A percentile compares a stretch with the other conserved stretches of the same genome.
Conservation (phyloP, 2,888 invertebrate genomes). For the Empis stercorea region DNA sequence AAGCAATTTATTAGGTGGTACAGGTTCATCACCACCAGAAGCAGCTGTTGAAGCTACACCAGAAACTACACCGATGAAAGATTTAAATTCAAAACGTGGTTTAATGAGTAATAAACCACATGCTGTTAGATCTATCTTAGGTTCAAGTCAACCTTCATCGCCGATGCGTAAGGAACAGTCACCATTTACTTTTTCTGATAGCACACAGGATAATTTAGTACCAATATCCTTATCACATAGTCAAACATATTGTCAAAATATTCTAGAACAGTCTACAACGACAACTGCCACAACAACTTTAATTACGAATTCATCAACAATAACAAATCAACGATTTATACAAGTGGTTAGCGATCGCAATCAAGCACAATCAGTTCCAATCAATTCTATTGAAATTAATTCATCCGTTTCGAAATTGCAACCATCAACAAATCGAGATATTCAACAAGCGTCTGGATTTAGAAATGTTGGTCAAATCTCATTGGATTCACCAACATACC, state of each 20-base stretch:
- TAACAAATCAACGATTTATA: constrained; percentile 7
- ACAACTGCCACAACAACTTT: constrained; percentile 16
- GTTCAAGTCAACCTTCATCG: constrained; percentile 51
- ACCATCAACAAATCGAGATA: no score
- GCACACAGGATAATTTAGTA: constrained; percentile 11
- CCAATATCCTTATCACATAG: constrained; percentile 4
- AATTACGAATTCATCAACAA: background rate
- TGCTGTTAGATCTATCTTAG: constrained; percentile 50
- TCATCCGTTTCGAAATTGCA: background rate
- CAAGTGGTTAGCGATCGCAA: constrained; percentile 12
- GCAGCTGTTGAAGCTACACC: constrained; percentile 82
- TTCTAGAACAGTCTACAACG: constrained; percentile 22
- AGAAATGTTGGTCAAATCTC: constrained; percentile 4
- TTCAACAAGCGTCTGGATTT: no score
- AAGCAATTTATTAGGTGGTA: constrained; percentile 28
- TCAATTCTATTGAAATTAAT: background rate
- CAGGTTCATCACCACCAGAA: constrained; percentile 66
- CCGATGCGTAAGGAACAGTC: constrained; percentile 51
- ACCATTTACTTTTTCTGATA: constrained; percentile 39
- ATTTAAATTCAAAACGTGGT: constrained; percentile 30
- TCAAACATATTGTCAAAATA: constrained; percentile 17
- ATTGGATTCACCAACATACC: constrained; percentile 8
- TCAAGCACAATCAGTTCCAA: constrained; percentile 5
- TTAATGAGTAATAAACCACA: constrained; percentile 33
- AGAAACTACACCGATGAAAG: constrained; percentile 74